Evolutionary conservation across 2,888 invertebrate genomes (phyloP).

Genomic region (Elmis aenea): DNA sequence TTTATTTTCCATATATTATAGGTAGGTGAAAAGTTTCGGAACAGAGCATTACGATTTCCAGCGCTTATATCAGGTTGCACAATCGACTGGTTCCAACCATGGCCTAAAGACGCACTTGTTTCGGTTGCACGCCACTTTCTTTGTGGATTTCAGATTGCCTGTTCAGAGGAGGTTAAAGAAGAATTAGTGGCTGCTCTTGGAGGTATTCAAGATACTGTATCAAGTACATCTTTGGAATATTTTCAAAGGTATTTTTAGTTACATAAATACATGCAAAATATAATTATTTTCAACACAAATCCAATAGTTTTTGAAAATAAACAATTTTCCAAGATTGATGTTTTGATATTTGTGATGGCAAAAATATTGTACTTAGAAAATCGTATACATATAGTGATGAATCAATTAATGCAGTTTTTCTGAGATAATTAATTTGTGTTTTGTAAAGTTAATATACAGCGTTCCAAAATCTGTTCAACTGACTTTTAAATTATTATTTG

Average conservation of each 20-base stretch:
- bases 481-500: too few species aligned
- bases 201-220: conserved; percentile 89
- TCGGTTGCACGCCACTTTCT: conserved; percentile 91
- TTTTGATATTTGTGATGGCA: too few species aligned
- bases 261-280: not conserved
- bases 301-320: too few species aligned
- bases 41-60: conserved; percentile 86
- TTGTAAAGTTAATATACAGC: too few species aligned
- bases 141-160: conserved; percentile 82
- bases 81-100: conserved; percentile 97
- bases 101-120: conserved; percentile 93
- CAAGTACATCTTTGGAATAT: conserved; percentile 78
- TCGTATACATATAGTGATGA: too few species aligned
- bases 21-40: conserved; percentile 94
- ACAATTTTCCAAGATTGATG: too few species aligned
- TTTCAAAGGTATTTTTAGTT: conserved; percentile 59
- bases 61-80: conserved; percentile 96
- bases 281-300: too few species aligned
- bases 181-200: conserved; percentile 87
- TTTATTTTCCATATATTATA: conserved; percentile 39
- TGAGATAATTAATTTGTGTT: too few species aligned
- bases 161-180: conserved; percentile 74
- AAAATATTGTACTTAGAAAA: too few species aligned
- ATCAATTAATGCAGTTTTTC: too few species aligned
- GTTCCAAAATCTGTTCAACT: too few species aligned